Evolutionary conservation across 2,113 vertebrate genomes (phyloP).

Genomic region (Empidonax alnorum): DNA sequence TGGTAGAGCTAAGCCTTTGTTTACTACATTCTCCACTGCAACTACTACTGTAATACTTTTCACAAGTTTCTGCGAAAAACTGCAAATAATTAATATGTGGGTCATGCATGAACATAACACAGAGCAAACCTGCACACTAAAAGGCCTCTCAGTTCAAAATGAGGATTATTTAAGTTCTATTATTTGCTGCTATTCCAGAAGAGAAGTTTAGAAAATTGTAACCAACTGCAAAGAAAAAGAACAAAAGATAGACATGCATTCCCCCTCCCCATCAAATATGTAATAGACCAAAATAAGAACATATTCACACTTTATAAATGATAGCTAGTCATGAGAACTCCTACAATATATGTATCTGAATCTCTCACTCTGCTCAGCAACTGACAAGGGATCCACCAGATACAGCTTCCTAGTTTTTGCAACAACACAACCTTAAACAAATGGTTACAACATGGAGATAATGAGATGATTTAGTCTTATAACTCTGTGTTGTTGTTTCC

Average conservation of each 20-base stretch:
- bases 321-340: neutral
- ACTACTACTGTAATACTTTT: neutral
- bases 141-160: neutral
- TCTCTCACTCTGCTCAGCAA: neutral
- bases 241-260: neutral
- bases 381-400: neutral
- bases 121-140: neutral
- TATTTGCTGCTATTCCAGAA: neutral
- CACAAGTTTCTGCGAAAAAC: neutral
- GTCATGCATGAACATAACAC: neutral
- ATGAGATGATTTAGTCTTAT: neutral
- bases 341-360: neutral
- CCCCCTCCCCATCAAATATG: rapidly evolving
- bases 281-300: neutral
- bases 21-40: neutral
- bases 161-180: neutral
- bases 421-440: neutral
- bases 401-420: neutral
- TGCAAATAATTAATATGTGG: neutral
- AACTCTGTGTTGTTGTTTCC: neutral
- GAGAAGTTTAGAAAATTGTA: neutral
- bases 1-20: neutral
- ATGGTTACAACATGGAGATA: neutral
- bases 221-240: neutral
- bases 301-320: neutral